phyloP scores from a whole-genome alignment of 2,797 vertebrate genomes.

The Danio jaintianensis region DNA sequence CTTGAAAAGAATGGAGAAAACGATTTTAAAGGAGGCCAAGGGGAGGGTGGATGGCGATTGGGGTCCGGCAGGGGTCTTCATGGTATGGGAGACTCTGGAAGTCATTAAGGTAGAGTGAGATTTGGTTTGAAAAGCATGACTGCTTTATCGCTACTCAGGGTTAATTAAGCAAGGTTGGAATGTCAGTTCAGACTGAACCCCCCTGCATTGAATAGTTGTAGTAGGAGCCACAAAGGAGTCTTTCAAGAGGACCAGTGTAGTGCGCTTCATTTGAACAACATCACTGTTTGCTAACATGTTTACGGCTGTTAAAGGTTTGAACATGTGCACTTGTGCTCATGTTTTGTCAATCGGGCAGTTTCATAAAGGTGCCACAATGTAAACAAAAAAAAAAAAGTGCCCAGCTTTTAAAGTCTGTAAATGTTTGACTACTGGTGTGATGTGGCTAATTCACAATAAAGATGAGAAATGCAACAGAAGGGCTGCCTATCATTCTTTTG shows the following conservation, averaged over 20 bases:
- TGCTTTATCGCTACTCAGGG: slow-evolving; percentile 51
- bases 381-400: background rate
- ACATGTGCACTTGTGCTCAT: background rate
- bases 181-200: slow-evolving; percentile 45
- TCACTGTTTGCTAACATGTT: slow-evolving; percentile 10
- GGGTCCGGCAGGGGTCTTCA: slow-evolving; percentile 22
- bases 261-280: slow-evolving; percentile 3
- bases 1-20: background rate
- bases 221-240: slow-evolving; percentile 21
- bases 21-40: background rate
- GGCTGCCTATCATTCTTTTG: background rate
- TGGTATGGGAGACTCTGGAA: slow-evolving; percentile 51
- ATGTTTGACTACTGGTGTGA: background rate
- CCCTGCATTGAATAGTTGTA: background rate
- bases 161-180: slow-evolving; percentile 56
- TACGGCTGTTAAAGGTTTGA: background rate
- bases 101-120: slow-evolving; percentile 57
- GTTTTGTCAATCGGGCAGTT: background rate
- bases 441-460: slow-evolving; percentile 17
- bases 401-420: background rate
- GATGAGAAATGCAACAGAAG: background rate
- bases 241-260: background rate
- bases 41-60: background rate
- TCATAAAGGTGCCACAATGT: background rate
- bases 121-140: slow-evolving; percentile 56